Percentiles rank a stretch among this genome's conserved stretches.
Evolutionary conservation across 2,113 vertebrate species (phyloP).

Genomic region (Taxidea taxus): DNA sequence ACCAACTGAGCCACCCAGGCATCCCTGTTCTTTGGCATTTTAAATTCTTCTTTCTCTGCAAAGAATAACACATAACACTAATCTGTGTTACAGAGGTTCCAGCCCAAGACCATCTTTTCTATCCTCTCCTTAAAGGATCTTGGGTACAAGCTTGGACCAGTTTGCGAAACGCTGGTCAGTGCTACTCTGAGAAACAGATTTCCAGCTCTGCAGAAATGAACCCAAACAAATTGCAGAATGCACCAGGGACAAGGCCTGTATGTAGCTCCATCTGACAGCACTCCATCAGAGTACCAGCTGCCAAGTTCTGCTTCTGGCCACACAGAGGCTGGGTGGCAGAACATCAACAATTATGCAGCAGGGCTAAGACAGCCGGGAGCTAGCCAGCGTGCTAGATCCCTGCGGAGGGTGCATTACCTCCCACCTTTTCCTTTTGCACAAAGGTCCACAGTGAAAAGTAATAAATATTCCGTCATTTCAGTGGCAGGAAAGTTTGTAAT

Average conservation of each 20-base stretch:
- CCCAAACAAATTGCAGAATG: neutral
- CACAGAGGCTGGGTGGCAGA: neutral
- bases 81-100: neutral
- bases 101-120: neutral
- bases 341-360: neutral
- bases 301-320: neutral
- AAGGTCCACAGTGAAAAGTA: neutral
- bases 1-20: neutral
- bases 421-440: neutral
- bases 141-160: neutral
- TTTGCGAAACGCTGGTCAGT: neutral
- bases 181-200: slow-evolving; percentile 19
- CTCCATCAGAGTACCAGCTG: neutral
- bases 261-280: neutral
- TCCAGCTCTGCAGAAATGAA: neutral
- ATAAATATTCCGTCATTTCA: neutral
- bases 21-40: neutral
- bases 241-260: neutral
- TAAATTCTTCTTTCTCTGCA: neutral
- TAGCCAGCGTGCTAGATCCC: too few relatives aligned
- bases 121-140: neutral
- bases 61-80: neutral
- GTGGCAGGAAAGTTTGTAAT: neutral
- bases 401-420: too few relatives aligned
- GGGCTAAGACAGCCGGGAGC: neutral